Base-by-base conservation (phyloP, 2,888 invertebrate species). In the Cephus sareptanus region DNA sequence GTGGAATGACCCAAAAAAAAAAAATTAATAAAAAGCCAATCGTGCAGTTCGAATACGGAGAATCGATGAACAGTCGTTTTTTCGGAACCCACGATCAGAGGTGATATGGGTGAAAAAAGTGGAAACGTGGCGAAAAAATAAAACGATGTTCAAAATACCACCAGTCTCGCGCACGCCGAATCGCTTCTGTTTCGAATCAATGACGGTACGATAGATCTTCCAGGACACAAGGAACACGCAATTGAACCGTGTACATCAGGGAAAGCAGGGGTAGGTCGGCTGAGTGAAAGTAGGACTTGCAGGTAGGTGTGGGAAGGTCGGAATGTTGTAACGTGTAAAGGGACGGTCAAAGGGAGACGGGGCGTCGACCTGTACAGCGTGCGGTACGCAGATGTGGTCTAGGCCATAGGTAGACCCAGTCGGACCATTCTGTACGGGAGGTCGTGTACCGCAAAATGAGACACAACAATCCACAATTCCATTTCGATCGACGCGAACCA, bases 371-470 rank as follows among this genome's bases (percentile, higher is more conserved):
- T 77, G 75, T 77, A 70, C 81, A 76, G 34, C 70, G 75, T 76
- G 75, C 56, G 73, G 71, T 40, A 40, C 69, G 31, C 70, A 12
- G 74, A 74, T 40, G 74, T 31, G 77, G 75, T 73, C 76, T 77
- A 77, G 79, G 78, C 79, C 9, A 1, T 23, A 23, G 23, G 23
- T 56, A 23, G 0, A 35, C 23, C 56, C 23, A 23, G 23, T 23
- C 56, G 23, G 9, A 56, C 9, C 56, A 56, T 56, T 9, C 3
- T 23, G 23, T 9, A 56, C 9, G 23, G 56, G 56, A 56, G 78
- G 79, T 79, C 83, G 80, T 83, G 83, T 83, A 81, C 81, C 77
- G 73, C 80, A 81, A 82, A 85, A 85, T 83, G 83, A 83, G 82
- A 83, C 83, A 83, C 81, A 76, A 69, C 30, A 37, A 69, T 78